Conservation (phyloP, 92 coral and sea anemone species). For the Hydrozoanthus gracilis region DNA sequence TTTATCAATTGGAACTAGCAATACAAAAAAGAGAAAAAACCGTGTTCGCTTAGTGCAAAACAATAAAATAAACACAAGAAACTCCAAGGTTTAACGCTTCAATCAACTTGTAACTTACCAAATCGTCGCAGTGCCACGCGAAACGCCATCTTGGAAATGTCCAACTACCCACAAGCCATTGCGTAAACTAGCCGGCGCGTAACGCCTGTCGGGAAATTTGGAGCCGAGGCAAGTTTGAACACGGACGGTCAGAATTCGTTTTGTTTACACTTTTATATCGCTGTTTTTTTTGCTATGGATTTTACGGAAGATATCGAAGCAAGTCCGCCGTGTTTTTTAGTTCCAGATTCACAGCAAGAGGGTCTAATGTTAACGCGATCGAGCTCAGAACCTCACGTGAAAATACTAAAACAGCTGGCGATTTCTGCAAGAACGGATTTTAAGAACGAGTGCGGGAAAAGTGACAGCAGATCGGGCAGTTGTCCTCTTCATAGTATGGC, state of each 20-base stretch:
- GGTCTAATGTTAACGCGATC: conserved; percentile 57
- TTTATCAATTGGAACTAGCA: neutral
- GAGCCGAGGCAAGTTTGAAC: conserved; percentile 31
- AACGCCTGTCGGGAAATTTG: conserved; percentile 52
- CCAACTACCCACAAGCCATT: conserved; percentile 8
- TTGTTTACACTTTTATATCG: neutral
- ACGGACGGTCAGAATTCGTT: neutral
- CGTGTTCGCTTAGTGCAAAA: neutral
- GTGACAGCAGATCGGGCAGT: neutral
- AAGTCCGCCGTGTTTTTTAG: conserved; percentile 86
- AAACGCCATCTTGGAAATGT: conserved; percentile 97
- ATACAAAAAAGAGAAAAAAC: neutral
- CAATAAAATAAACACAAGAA: neutral
- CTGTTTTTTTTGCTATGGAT: conserved; percentile 60
- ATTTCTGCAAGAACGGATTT: conserved; percentile 34
- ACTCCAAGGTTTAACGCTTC: neutral
- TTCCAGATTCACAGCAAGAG: conserved; percentile 77
- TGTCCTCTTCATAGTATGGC: neutral
- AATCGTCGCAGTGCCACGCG: conserved; percentile 91
- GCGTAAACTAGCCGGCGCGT: conserved; percentile 30
- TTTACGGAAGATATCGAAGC: conserved; percentile 71
- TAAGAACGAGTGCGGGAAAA: conserved; percentile 18
- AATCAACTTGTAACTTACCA: conserved; percentile 67
- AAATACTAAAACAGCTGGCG: conserved; percentile 61
- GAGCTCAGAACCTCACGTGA: conserved; percentile 43